A percentile compares a stretch with the other conserved stretches of the same genome.
These are phyloP conservation scores for Potorous gilbertii DNA, from an alignment of 2,797 vertebrate species.

Conservation along the genomic window DNA sequence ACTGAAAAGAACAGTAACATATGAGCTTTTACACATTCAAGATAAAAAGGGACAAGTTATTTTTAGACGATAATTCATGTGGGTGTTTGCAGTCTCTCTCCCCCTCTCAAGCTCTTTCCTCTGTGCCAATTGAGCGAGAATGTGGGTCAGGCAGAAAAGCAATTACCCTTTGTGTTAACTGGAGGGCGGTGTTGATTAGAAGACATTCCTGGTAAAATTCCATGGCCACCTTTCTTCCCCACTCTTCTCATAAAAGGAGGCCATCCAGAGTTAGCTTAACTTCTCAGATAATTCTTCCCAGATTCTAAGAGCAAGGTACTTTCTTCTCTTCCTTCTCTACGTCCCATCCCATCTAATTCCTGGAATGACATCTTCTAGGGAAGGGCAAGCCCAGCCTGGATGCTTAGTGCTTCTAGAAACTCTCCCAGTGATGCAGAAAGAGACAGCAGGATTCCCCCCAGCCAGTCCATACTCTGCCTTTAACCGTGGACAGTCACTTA, in stretches of 20 bases:
- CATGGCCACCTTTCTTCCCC: neutral
- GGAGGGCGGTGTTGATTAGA: conserved; percentile 57
- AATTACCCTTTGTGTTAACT: conserved; percentile 63
- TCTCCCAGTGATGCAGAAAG: neutral
- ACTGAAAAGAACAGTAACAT: conserved; percentile 28
- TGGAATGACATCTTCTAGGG: neutral
- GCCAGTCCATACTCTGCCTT: neutral
- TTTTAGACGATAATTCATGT: conserved; percentile 75
- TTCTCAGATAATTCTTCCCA: neutral
- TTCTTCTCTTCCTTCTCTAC: neutral
- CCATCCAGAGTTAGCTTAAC: conserved; percentile 14
- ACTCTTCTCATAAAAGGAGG: conserved; percentile 40
- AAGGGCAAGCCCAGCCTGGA: neutral
- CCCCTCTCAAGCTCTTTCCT: conserved; percentile 8
- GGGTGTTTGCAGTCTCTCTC: conserved; percentile 47
- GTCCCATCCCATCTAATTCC: neutral
- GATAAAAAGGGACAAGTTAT: conserved; percentile 74
- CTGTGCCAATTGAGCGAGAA: conserved; percentile 51
- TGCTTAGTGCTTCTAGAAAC: conserved; percentile 37
- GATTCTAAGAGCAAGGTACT: neutral
- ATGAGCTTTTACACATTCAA: conserved; percentile 66
- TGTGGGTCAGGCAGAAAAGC: conserved; percentile 74
- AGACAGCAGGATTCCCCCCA: neutral
- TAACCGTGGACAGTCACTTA: neutral
- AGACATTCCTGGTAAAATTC: conserved; percentile 53